Conservation (phyloP, 2,113 vertebrate species). For the Ammodytes dubius region DNA sequence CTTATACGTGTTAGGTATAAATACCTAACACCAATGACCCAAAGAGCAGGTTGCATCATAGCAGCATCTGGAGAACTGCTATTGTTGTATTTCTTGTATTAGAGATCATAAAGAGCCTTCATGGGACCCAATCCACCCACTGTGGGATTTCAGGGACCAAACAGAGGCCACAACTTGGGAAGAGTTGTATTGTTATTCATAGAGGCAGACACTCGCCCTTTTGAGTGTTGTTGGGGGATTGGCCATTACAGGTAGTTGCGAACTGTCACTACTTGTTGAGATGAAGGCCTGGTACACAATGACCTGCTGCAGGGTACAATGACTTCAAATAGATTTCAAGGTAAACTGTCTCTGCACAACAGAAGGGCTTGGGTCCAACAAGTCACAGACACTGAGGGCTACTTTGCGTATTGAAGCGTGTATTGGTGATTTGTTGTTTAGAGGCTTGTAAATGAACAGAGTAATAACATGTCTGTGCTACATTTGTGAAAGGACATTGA, state of each 20-base stretch:
- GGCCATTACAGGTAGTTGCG: conserved; percentile 86
- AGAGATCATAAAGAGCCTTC: conserved; percentile 68
- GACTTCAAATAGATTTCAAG: conserved; percentile 87
- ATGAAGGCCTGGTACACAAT: conserved; percentile 82
- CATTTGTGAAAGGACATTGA: conserved; percentile 71
- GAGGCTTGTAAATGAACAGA: conserved; percentile 74
- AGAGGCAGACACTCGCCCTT: conserved; percentile 79
- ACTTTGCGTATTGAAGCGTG: conserved; percentile 82
- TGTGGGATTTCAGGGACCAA: conserved; percentile 63
- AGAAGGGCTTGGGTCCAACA: conserved; percentile 54
- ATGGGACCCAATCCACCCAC: conserved; percentile 52
- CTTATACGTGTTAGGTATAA: too few species aligned
- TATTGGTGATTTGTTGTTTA: conserved; percentile 82
- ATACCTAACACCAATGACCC: conserved; percentile 24
- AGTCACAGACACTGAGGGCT: conserved; percentile 67
- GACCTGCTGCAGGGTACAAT: conserved; percentile 80
- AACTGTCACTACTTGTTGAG: conserved; percentile 84
- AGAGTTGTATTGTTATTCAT: conserved; percentile 85
- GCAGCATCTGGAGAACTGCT: conserved; percentile 44
- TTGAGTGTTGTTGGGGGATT: conserved; percentile 74
- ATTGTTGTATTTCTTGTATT: conserved; percentile 71
- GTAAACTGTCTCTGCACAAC: conserved; percentile 81
- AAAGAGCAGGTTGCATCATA: conserved; percentile 28
- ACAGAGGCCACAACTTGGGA: conserved; percentile 75
- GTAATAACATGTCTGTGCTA: conserved; percentile 71